Evolutionary conservation across 2,113 vertebrate genomes (phyloP).

Genomic region (Strigops habroptila): DNA sequence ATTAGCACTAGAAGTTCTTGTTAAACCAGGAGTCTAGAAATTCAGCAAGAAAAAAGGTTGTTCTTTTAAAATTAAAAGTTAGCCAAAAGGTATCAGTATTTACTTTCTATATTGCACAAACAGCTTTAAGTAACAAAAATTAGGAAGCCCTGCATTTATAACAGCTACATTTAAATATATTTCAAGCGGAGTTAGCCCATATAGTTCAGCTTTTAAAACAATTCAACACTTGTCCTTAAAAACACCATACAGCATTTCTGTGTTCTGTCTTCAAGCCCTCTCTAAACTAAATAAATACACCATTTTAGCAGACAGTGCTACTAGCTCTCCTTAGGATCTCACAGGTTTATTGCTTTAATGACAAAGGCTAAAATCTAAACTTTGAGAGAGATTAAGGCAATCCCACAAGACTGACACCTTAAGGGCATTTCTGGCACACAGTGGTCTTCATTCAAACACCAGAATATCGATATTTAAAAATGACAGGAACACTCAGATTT

Average conservation of each 20-base stretch:
- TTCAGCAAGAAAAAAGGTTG: neutral
- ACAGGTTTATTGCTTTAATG: conserved; percentile 30
- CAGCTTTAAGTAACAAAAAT: neutral
- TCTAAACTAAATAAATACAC: neutral
- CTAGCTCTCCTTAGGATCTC: neutral
- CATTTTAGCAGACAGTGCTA: neutral
- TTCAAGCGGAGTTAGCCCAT: neutral
- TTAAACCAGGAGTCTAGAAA: neutral
- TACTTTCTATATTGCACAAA: neutral
- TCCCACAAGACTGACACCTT: neutral
- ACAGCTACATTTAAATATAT: neutral
- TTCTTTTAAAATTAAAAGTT: neutral
- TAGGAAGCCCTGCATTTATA: neutral
- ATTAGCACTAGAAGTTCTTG: neutral
- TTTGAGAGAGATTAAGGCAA: conserved; percentile 36
- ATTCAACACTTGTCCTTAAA: neutral
- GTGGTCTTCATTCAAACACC: neutral
- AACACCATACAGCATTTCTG: neutral
- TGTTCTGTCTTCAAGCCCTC: neutral
- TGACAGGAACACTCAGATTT: neutral
- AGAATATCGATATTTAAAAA: neutral
- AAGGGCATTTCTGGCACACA: neutral
- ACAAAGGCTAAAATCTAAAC: neutral
- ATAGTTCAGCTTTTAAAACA: neutral
- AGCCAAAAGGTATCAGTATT: neutral